Percentiles rank a stretch among this genome's conserved stretches.
These are phyloP conservation scores for Drepanosiphum platanoidis DNA, from an alignment of 2,888 invertebrate genomes.

Conservation along the genomic window DNA sequence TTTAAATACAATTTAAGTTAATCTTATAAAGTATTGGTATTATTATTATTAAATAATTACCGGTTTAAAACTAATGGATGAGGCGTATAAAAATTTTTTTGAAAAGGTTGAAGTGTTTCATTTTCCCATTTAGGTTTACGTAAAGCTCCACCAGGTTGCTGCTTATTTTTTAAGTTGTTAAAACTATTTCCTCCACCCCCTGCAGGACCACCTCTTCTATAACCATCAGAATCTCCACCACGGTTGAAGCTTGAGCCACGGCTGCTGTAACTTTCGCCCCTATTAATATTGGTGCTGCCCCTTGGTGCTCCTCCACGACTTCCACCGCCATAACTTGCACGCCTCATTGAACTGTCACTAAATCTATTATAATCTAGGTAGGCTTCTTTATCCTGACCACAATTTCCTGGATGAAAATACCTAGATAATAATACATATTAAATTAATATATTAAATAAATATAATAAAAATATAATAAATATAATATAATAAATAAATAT, in stretches of 20 bases:
- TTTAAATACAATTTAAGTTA: conserved; percentile 50
- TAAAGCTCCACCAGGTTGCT: conserved; percentile 70
- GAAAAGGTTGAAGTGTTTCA: conserved; percentile 82
- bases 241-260: conserved; percentile 66
- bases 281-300: conserved; percentile 64
- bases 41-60: conserved; percentile 62
- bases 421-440: background rate
- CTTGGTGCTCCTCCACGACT: conserved; percentile 67
- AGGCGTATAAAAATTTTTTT: conserved; percentile 93
- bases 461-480: background rate
- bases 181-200: conserved; percentile 66
- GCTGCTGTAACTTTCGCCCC: conserved; percentile 67
- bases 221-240: conserved; percentile 64
- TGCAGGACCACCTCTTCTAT: conserved; percentile 66
- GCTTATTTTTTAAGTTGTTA: conserved; percentile 64
- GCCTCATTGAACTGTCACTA: conserved; percentile 62
- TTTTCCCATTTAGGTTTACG: conserved; percentile 91
- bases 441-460: background rate
- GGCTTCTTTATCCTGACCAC: background rate
- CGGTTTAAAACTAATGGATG: conserved; percentile 76
- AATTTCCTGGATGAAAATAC: background rate
- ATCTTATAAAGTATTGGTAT: conserved; percentile 27
- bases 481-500: background rate
- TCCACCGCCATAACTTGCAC: conserved; percentile 65
- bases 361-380: background rate